Conservation (phyloP, 2,797 vertebrate species). For the Serranus cabrilla region DNA sequence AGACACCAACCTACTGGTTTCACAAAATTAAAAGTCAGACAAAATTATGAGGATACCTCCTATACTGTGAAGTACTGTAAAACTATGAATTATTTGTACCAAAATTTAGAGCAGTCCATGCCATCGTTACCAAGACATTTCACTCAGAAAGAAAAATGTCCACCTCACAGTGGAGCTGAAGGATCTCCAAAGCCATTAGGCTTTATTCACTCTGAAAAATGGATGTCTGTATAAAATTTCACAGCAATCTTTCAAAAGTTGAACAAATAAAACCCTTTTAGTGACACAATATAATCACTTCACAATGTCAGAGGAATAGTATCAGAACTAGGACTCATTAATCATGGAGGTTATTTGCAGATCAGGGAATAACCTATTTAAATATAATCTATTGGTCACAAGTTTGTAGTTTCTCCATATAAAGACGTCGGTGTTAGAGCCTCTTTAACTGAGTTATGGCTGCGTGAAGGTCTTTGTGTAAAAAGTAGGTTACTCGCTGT, state of each 20-base stretch:
- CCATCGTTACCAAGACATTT: neutral
- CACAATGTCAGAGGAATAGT: neutral
- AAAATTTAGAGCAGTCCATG: neutral
- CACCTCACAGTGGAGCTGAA: neutral
- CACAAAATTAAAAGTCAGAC: neutral
- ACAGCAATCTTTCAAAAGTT: neutral
- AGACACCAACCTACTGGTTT: neutral
- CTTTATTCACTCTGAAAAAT: neutral
- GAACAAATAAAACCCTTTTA: neutral
- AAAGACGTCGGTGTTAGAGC: constrained; percentile 7
- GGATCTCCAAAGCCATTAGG: neutral
- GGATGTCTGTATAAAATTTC: neutral
- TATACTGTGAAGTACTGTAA: too few relatives aligned
- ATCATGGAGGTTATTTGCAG: constrained; percentile 21
- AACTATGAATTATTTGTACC: neutral
- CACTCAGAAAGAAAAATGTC: neutral
- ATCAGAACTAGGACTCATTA: neutral
- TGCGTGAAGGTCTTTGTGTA: constrained; percentile 19
- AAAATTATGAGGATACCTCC: neutral
- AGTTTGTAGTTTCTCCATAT: constrained; percentile 4
- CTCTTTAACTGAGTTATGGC: constrained; percentile 27
- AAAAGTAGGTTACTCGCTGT: constrained; percentile 39
- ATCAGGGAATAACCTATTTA: constrained; percentile 11
- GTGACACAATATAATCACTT: neutral
- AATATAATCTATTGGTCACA: constrained; percentile 29